Base-by-base conservation (phyloP, 2,113 vertebrate genomes). In the Ondatra zibethicus region DNA sequence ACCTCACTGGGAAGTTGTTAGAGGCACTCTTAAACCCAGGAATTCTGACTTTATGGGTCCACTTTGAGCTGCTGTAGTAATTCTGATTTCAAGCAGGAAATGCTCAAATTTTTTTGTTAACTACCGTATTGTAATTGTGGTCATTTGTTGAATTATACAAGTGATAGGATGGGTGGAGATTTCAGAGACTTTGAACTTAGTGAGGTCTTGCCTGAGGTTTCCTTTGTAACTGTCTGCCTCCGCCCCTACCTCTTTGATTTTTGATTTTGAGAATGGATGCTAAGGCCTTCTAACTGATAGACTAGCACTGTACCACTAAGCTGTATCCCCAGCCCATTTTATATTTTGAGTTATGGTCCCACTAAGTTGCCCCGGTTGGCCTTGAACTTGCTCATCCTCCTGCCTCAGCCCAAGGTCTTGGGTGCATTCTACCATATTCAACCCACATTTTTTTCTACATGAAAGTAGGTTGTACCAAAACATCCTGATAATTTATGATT, bases 121-220 rank as follows among this genome's bases (percentile, higher is more conserved):
- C 31, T 61, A 5, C 12, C 36, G 7, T 61, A 12, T 61, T 13
- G 33, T 78, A 45, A 85, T 85, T n/a, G 90, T n/a, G 66, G 36
- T 88, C 3, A n/a, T 80, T 82, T 94, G 21, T 39, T 92, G 31
- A 92, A 45, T 4, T 94, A 12, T 92, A 85, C 89, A 80, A 73
- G 66, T 91, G 75, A 61, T 65, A 33, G 14, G 58, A 42, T 7
- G 90, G 11, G 77, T 84, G 27, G 75, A 92, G 52, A 66, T 84
- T 70, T 82, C 21, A 36, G 13, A 91, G 76, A 85, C 61, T 95
- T n/a, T 73, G 68, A 87, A 90, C 16, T 52, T 33, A 80, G 66
- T n/a, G 75, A 88, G 17, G 16, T 84, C 10, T 94, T 88, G 3
- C 50, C 7, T 72, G n/a, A 36, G n/a, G 73, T 95, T n/a, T 66